Conservation (phyloP, 1,140 invertebrate genomes). For the Papilio machaon region DNA sequence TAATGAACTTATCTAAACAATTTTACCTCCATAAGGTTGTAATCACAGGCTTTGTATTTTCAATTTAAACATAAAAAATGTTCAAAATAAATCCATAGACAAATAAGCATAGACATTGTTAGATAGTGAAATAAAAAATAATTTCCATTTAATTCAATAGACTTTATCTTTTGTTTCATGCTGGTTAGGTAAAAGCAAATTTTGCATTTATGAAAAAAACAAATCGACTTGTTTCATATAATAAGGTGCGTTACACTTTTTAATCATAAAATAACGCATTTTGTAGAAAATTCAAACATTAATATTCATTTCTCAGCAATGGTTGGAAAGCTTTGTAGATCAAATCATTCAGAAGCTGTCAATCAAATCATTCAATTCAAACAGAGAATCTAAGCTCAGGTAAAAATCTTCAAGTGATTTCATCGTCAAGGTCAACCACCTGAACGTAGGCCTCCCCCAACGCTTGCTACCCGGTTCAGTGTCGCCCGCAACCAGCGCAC, state of each 20-base stretch:
- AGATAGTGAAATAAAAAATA: too few species aligned
- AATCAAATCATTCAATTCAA: conserved; percentile 47
- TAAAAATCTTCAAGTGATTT: not conserved
- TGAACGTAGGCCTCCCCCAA: too few species aligned
- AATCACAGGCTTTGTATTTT: not conserved
- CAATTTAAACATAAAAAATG: too few species aligned
- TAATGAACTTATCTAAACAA: too few species aligned
- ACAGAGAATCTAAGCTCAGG: not conserved
- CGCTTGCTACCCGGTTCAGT: too few species aligned
- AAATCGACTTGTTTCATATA: conserved; percentile 61
- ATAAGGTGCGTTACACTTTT: conserved; percentile 56
- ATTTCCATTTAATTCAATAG: too few species aligned
- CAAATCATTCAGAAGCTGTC: conserved; percentile 50
- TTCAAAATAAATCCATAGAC: too few species aligned
- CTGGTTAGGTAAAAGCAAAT: conserved; percentile 54
- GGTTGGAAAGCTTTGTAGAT: conserved; percentile 62
- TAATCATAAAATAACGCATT: not conserved
- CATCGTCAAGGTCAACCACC: too few species aligned
- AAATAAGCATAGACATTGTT: too few species aligned
- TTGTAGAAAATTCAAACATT: not conserved
- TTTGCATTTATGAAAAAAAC: conserved; percentile 72
- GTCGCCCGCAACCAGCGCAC: too few species aligned
- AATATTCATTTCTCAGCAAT: conserved; percentile 57
- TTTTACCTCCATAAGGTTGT: too few species aligned
- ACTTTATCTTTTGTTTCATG: too few species aligned